Evolutionary conservation across 2,113 vertebrate genomes (phyloP).

Genomic region (Coptodon rendalli): DNA sequence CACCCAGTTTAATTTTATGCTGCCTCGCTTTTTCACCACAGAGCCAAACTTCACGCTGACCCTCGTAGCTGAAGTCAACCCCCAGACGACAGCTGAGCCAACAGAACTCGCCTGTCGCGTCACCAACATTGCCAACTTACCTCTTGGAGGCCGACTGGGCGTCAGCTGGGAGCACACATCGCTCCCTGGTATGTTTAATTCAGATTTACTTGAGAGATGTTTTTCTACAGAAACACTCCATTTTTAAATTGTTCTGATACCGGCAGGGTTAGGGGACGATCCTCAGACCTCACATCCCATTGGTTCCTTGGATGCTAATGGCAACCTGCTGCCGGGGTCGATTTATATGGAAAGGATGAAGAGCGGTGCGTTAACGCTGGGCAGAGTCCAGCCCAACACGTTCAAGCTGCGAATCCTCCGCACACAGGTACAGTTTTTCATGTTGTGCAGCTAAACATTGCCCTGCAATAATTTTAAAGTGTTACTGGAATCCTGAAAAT

Average conservation of each 20-base stretch:
- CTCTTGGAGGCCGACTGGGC: conserved; percentile 61
- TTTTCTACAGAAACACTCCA: background rate
- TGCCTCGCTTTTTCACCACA: conserved; percentile 25
- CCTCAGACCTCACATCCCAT: conserved; percentile 57
- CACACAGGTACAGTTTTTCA: conserved; percentile 57
- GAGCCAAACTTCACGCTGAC: conserved; percentile 77
- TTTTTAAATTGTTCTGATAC: background rate
- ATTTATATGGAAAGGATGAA: conserved; percentile 70
- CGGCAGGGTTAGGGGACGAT: background rate
- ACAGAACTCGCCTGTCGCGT: conserved; percentile 81
- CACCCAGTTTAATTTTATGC: background rate
- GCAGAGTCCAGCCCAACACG: conserved; percentile 64
- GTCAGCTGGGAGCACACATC: conserved; percentile 82
- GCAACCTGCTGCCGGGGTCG: conserved; percentile 71
- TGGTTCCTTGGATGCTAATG: conserved; percentile 77
- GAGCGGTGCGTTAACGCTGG: conserved; percentile 77
- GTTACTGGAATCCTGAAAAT: background rate
- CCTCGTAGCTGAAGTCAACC: conserved; percentile 68
- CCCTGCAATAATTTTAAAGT: background rate
- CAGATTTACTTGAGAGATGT: accelerated
- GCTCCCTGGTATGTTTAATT: conserved; percentile 23
- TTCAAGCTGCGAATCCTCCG: conserved; percentile 86
- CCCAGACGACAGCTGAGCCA: conserved; percentile 79
- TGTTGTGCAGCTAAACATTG: background rate
- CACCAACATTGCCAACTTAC: conserved; percentile 51